Evolutionary conservation across 2,113 vertebrate genomes (phyloP).

Genomic region (Gallinago media): DNA sequence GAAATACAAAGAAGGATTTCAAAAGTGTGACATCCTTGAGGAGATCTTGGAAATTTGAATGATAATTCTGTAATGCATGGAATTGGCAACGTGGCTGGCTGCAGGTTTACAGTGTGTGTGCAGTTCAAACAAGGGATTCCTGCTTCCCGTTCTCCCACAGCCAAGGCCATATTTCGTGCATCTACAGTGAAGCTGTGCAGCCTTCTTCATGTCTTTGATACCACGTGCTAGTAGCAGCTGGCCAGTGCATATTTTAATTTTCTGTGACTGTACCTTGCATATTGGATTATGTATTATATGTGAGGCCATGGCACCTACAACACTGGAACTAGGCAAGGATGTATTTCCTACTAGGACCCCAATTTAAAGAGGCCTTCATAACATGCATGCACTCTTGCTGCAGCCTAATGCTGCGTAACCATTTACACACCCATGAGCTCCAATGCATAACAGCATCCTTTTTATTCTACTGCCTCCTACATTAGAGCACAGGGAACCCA

Average conservation of each 20-base stretch:
- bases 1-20: neutral
- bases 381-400: accelerated
- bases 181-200: neutral
- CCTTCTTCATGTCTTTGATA: neutral
- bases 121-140: neutral
- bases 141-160: neutral
- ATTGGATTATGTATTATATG: neutral
- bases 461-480: neutral
- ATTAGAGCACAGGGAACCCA: neutral
- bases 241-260: neutral
- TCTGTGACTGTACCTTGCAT: neutral
- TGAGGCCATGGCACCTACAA: neutral
- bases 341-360: neutral
- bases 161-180: accelerated
- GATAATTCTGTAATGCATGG: neutral
- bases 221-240: neutral
- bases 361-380: neutral
- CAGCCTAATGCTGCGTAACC: neutral
- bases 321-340: neutral
- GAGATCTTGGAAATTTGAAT: neutral
- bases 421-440: neutral
- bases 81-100: neutral
- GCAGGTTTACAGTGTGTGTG: neutral
- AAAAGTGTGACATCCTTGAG: neutral
- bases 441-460: neutral